phyloP scores from a whole-genome alignment of 2,113 vertebrate species.

The Prinia subflava region DNA sequence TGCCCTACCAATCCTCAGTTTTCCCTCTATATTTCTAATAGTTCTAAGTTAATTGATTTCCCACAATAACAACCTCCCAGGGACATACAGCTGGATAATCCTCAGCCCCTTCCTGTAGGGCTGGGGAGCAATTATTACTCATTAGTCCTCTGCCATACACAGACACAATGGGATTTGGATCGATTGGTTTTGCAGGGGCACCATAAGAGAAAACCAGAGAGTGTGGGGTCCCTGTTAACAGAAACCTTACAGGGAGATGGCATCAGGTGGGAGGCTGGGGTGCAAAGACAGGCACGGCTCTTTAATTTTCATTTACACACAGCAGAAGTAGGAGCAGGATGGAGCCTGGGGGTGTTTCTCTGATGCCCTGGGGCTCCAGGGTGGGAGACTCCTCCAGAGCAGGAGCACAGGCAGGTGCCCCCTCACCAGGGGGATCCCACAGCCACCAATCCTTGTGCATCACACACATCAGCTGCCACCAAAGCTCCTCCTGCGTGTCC shows the following conservation, averaged over 20 bases:
- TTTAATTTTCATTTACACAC: not conserved
- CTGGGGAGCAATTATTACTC: constrained; percentile 65
- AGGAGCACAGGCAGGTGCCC: not conserved
- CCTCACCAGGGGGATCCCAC: accelerated
- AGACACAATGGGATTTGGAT: not conserved
- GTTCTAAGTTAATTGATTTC: constrained; percentile 72
- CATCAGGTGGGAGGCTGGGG: not conserved
- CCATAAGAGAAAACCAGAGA: accelerated
- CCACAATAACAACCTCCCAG: constrained; percentile 67
- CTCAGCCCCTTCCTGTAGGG: constrained; percentile 66
- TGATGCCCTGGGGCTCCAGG: not conserved
- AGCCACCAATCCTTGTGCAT: not conserved
- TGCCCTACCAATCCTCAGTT: constrained; percentile 24
- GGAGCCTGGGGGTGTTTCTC: not conserved
- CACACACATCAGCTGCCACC: not conserved
- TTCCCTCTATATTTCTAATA: constrained; percentile 51
- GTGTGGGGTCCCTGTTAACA: not conserved
- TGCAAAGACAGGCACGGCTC: not conserved
- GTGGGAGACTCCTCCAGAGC: accelerated
- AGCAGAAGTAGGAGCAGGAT: accelerated
- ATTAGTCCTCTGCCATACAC: constrained; percentile 31
- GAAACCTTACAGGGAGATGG: not conserved
- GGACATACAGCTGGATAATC: constrained; percentile 40
- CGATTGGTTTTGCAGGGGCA: constrained; percentile 3
- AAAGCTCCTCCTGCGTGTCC: not conserved